Base-by-base conservation (phyloP, 2,797 vertebrate genomes). In the Nasua narica region DNA sequence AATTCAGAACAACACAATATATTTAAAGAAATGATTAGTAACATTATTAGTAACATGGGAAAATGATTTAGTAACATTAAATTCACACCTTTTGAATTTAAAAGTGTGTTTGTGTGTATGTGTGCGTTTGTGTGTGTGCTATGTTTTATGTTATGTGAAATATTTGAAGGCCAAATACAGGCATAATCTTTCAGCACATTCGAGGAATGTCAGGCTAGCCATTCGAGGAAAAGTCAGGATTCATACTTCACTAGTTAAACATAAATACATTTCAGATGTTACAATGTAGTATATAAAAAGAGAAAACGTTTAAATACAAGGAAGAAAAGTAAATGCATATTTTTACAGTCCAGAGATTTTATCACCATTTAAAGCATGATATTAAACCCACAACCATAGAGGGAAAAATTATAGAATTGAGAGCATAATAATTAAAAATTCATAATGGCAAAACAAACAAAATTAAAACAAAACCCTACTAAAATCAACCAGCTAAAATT, bases 261-360 rank as follows among this genome's bases (percentile, higher is more conserved):
- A 40, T 37, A 91, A 94, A 65, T 48, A 90, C 11, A 90, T 77
- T 87, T 88, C 16, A 77, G 15, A 92, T 85, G 32, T 72, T 90
- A 92, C 84, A 87, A 77, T 86, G 25, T 35, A 56, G 50, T 8
- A 40, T 70, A 76, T 58, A 6, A 85, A 94, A 90, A 88, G 16
- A 32, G 4, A 90, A 96, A 58, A 7, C 1, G 52, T 60, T 90
- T 83, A 90, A 90, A 88, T 74, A 35, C 7, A 37, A 90, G 32
- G 5, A 96, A 96, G 95, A 95, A 81, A 94, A 56, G 0, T 72
- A 92, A 88, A 93, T 76, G 46, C 37, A 4, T 54, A 92, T 60
- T 90, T 96, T 96, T 91, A 62, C 16, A 93, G 14, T 46, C 3
- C 29, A 94, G 27, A 96, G 87, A 81, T 79, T 96, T 87, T 96